Evolutionary conservation across 2,113 vertebrate species (phyloP).

Genomic region (Aythya baeri): DNA sequence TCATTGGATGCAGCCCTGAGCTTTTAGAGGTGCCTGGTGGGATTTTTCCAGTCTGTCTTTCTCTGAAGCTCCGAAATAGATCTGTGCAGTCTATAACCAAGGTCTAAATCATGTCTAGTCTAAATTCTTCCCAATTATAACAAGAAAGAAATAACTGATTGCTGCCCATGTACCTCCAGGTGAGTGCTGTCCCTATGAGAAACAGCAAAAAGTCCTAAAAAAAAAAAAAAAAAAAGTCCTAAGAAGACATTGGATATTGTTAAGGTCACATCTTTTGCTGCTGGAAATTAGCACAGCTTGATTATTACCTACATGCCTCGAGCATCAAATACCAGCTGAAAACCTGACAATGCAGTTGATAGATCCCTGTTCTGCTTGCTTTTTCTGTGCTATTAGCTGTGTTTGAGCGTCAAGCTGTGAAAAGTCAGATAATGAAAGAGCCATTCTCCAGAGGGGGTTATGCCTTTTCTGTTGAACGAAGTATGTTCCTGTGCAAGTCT

Average conservation of each 20-base stretch:
- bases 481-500: not conserved
- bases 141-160: not conserved
- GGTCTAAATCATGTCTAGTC: not conserved
- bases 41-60: not conserved
- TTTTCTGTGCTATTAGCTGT: not conserved
- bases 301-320: not conserved
- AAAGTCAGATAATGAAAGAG: not conserved
- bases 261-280: not conserved
- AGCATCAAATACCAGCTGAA: not conserved
- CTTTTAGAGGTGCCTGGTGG: not conserved
- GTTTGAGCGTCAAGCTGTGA: not conserved
- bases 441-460: not conserved
- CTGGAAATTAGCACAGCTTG: constrained; percentile 7
- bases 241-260: not conserved
- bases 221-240: not conserved
- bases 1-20: not conserved
- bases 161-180: not conserved
- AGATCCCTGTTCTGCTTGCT: not conserved
- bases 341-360: not conserved
- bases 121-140: not conserved
- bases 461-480: not conserved
- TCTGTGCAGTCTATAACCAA: not conserved
- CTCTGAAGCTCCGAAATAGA: not conserved
- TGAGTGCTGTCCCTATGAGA: not conserved
- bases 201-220: not conserved